Percentiles rank a stretch among this genome's conserved stretches.
These are phyloP conservation scores for Koerneria pararmatus DNA, from an alignment of 2,888 invertebrate genomes.

Conservation along the genomic window DNA sequence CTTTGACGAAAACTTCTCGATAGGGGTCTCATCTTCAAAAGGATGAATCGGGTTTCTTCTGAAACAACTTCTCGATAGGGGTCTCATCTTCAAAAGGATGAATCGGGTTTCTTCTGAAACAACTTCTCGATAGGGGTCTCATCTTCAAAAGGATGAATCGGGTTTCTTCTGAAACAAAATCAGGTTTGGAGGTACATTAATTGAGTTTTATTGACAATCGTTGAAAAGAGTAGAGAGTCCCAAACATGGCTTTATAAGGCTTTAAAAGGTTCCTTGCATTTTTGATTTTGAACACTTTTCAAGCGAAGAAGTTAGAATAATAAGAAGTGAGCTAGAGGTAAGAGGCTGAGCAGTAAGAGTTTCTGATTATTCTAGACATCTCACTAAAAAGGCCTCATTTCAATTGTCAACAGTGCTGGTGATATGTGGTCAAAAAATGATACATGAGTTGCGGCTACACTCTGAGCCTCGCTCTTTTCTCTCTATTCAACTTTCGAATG, in stretches of 20 bases:
- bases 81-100: slow-evolving; percentile 86
- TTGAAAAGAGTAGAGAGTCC: no score
- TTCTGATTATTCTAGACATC: no score
- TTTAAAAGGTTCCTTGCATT: slow-evolving; percentile 59
- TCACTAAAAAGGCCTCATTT: no score
- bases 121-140: slow-evolving; percentile 72
- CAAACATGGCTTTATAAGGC: no score
- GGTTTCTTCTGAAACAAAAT: slow-evolving; percentile 61
- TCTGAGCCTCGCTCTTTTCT: no score
- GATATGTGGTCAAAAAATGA: no score
- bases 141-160: slow-evolving; percentile 88
- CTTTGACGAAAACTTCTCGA: slow-evolving; percentile 73
- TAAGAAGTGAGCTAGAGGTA: neutral
- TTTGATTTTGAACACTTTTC: neutral
- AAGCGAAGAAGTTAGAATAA: neutral
- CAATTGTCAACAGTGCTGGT: no score
- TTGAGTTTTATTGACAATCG: no score
- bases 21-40: slow-evolving; percentile 81
- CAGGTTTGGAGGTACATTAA: slow-evolving; percentile 77
- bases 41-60: slow-evolving; percentile 73
- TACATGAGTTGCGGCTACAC: no score
- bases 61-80: slow-evolving; percentile 68
- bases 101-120: slow-evolving; percentile 67
- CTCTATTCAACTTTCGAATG: no score
- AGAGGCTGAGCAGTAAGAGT: no score